phyloP scores from a whole-genome alignment of 1,140 invertebrate species.

The Rhopalosiphum maidis region DNA sequence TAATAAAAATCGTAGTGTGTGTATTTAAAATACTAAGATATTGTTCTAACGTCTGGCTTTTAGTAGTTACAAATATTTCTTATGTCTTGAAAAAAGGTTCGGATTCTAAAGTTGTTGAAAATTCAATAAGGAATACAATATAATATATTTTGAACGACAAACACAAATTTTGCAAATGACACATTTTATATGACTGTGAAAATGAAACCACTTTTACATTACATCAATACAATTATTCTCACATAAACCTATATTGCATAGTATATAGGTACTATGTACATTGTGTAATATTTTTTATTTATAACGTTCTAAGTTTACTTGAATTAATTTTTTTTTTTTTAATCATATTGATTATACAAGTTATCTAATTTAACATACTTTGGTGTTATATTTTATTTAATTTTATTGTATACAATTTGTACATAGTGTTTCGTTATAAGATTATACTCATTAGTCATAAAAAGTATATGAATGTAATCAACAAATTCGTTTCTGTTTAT shows the following conservation, averaged over 20 bases:
- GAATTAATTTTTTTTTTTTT: not conserved
- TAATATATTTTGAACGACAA: not conserved
- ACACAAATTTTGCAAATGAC: not conserved
- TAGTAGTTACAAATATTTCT: not conserved
- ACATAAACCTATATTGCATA: not conserved
- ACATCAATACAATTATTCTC: not conserved
- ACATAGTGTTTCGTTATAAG: not conserved
- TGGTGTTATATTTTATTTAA: not conserved
- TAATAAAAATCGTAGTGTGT: not conserved
- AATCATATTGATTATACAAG: not conserved
- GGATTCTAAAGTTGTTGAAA: not conserved
- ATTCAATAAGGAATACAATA: not conserved
- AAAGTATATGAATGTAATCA: not conserved
- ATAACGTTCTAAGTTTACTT: not conserved
- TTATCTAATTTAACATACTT: too few species aligned
- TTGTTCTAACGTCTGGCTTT: not conserved
- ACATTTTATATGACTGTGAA: not conserved
- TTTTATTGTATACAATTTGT: not conserved
- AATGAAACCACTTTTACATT: not conserved
- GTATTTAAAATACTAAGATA: not conserved
- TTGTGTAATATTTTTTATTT: not conserved
- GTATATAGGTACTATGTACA: not conserved
- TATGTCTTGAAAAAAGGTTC: not conserved
- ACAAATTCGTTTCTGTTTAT: not conserved
- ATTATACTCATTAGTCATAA: not conserved